Conservation (phyloP, 2,797 vertebrate species). For the Australoheros facetus region DNA sequence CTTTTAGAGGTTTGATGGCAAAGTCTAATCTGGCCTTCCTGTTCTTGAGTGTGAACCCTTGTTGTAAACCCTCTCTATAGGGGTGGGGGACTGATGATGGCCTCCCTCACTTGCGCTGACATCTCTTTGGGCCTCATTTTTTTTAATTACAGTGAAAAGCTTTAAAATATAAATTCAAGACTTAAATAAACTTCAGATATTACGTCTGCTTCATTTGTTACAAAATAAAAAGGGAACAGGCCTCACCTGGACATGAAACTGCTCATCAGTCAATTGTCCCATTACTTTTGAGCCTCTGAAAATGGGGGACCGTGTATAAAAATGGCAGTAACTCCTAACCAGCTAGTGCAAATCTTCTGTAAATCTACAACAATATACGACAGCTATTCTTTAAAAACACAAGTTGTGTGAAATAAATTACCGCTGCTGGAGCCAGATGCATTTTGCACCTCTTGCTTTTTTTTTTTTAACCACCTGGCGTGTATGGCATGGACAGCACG, state of each 20-base stretch:
- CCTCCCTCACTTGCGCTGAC: neutral
- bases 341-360: no score
- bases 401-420: accelerated
- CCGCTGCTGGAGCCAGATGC: neutral
- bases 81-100: neutral
- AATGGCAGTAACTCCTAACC: no score
- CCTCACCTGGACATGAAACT: no score
- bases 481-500: neutral
- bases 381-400: neutral
- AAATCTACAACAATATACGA: no score
- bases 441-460: neutral
- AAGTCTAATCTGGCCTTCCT: accelerated
- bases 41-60: neutral
- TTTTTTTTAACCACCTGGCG: neutral
- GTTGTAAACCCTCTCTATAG: neutral
- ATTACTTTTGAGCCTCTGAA: no score
- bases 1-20: no score
- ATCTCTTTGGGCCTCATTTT: neutral
- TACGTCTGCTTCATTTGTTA: neutral
- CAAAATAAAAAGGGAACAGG: neutral
- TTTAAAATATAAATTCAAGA: accelerated
- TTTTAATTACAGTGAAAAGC: neutral
- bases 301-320: no score
- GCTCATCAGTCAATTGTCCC: no score
- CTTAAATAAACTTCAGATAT: accelerated